Conservation (phyloP, 2,797 vertebrate species). For the Rhinichthys osculus region DNA sequence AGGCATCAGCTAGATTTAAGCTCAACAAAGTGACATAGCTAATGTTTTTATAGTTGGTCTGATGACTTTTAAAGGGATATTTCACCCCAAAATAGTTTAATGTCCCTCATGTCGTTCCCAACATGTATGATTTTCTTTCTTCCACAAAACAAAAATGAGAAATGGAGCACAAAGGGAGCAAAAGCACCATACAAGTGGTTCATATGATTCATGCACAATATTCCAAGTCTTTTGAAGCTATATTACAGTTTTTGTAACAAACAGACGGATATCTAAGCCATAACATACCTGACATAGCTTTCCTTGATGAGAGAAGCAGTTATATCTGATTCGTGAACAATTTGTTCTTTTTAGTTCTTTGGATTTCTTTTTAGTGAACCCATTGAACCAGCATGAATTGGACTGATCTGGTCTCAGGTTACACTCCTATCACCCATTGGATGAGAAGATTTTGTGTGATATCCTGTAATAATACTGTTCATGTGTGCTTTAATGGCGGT, state of each 20-base stretch:
- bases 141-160: neutral
- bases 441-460: neutral
- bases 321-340: neutral
- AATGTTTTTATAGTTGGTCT: neutral
- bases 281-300: neutral
- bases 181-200: neutral
- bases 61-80: neutral
- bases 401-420: neutral
- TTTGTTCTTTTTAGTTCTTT: neutral
- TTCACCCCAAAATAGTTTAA: neutral
- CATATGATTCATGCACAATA: neutral
- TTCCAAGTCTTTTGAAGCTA: neutral
- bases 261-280: neutral
- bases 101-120: neutral
- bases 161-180: no score
- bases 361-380: neutral
- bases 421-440: neutral
- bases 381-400: neutral
- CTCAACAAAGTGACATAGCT: neutral
- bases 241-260: neutral
- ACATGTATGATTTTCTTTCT: neutral
- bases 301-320: neutral
- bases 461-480: neutral
- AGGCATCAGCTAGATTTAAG: neutral
- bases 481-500: neutral